Evolutionary conservation across 2,113 vertebrate genomes (phyloP), one percentile per base, ranked within the genome.

Genomic region (Seriola quinqueradiata): DNA sequence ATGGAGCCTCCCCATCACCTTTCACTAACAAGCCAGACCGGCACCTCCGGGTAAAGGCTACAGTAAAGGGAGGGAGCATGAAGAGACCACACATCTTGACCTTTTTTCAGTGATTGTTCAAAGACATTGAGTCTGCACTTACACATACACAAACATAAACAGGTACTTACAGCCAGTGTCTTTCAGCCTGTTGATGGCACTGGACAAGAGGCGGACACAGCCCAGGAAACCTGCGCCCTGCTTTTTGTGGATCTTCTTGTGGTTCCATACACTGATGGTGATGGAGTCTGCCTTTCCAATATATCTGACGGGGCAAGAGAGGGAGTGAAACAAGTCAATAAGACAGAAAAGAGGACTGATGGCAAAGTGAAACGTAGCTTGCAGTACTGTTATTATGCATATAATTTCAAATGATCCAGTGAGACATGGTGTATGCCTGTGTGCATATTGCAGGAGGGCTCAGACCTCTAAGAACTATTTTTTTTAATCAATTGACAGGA

Each of bases 211-310:
- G 38, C 98, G 97, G 50, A 99, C 97, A 84, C 98, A 99, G 84
- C 98, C 98, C 74, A 99, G 96, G 94, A 99, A 99, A 40, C 98
- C 98, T 38, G 98, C 98, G 14, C 98, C 98, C 90, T 99, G 98
- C 92, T 99, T 99, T 96, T 99, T 99, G 94, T 99, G 98, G 84
- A 99, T 99, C 94, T 99, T 99, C 95, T 99, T 99, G 94, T 99
- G 97, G 94, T 99, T 99, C 98, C 98, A 99, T 44, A 99, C 97
- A 1, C 98, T 99, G 93, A 99, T 99, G 0, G 98, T 99, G 92
- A 99, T 98, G 36, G 98, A 99, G 93, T 99, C 98, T 0, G 98
- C 97, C 87, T 99, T 99, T 81, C 98, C 98, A 74, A 99, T 99
- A 69, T 99, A 99, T 83, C 98, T 99, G 92, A 77, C 81, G 17